Evolutionary conservation across 2,888 invertebrate species (phyloP).

Genomic region (Cerceris ruficornis): DNA sequence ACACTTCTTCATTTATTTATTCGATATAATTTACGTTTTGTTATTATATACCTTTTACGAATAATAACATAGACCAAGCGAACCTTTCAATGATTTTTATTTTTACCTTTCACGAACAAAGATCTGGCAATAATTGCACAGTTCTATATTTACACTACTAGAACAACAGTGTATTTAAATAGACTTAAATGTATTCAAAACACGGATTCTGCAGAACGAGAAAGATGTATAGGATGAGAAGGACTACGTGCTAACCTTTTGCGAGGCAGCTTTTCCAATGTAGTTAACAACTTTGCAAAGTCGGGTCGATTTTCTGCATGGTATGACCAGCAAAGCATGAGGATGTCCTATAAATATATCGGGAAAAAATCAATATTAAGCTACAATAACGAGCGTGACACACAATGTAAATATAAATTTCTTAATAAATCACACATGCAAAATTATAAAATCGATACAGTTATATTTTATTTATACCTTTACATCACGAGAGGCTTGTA

Average conservation of each 20-base stretch:
- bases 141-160: slow-evolving; percentile 78
- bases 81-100: slow-evolving; percentile 71
- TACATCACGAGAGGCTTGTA: slow-evolving; percentile 97
- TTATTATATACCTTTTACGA: neutral
- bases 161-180: slow-evolving; percentile 75
- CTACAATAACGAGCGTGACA: slow-evolving; percentile 1
- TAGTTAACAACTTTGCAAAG: slow-evolving; percentile 92
- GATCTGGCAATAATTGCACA: slow-evolving; percentile 72
- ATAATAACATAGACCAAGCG: slow-evolving; percentile 18
- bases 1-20: slow-evolving; percentile 7
- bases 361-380: slow-evolving; percentile 26
- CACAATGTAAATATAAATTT: neutral
- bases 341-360: slow-evolving; percentile 88
- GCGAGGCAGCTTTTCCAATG: slow-evolving; percentile 96
- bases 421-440: neutral
- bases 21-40: too few relatives aligned
- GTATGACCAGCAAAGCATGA: slow-evolving; percentile 98
- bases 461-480: slow-evolving; percentile 86
- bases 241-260: slow-evolving; percentile 98
- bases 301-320: slow-evolving; percentile 93
- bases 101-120: slow-evolving; percentile 74
- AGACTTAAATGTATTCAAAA: slow-evolving; percentile 85
- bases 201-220: slow-evolving; percentile 97
- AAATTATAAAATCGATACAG: slow-evolving; percentile 7
- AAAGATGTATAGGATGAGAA: slow-evolving; percentile 98